A percentile compares a stretch with the other conserved stretches of the same genome.
Conservation (phyloP, 2,888 invertebrate genomes). For the Cephus nigrinus region DNA sequence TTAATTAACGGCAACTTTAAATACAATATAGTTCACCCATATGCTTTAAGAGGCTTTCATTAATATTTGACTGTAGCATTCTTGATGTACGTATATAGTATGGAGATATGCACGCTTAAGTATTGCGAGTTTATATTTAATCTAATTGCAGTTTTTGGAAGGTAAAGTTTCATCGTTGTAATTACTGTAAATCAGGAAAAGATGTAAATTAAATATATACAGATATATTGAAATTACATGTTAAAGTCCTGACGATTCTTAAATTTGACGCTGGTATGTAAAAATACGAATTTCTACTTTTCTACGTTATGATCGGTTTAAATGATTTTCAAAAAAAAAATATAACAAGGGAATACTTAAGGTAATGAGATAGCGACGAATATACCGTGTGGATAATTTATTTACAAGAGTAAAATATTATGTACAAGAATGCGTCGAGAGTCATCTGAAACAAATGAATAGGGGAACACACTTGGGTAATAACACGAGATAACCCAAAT, state of each 20-base stretch:
- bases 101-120: neutral
- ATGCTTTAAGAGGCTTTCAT: neutral
- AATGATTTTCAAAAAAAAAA: neutral
- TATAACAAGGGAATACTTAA: accelerated
- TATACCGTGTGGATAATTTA: slow-evolving; percentile 60
- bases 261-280: too few relatives aligned
- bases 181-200: too few relatives aligned
- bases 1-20: too few relatives aligned
- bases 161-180: neutral
- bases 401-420: slow-evolving; percentile 67
- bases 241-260: neutral
- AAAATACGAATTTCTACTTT: too few relatives aligned
- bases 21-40: neutral
- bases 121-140: neutral
- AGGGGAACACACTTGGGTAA: slow-evolving; percentile 4
- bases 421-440: slow-evolving; percentile 60
- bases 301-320: too few relatives aligned
- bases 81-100: too few relatives aligned
- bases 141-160: too few relatives aligned
- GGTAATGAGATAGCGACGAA: neutral
- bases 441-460: slow-evolving; percentile 22
- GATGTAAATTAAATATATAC: neutral
- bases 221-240: neutral
- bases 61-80: neutral
- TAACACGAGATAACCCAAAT: slow-evolving; percentile 9